Evolutionary conservation across 2,113 vertebrate genomes (phyloP), one percentile per base, ranked within the genome.

Genomic region (Pomatorhinus ruficollis): DNA sequence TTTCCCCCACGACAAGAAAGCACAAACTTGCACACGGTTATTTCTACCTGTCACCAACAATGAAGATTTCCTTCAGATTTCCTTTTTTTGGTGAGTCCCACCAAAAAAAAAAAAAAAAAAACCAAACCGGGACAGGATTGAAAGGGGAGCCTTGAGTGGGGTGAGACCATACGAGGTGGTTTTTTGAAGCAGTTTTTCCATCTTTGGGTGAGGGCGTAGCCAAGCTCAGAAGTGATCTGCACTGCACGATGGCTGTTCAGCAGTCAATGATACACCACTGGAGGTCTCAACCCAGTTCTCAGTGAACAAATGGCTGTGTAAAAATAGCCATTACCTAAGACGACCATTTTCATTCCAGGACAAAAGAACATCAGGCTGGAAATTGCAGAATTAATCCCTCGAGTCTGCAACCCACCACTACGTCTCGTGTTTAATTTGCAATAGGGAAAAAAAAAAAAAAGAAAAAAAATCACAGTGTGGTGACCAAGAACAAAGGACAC

Each of bases 311-410:
- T 37, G 87, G n/a, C 56, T 87, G 93, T 87, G 75, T 52, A 96
- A 94, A 96, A 97, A 95, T 92, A 95, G 94, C 94, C 80, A 87
- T 96, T 95, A 95, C 94, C 95, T 95, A 92, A 92, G 94, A 95
- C 3, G 6, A 95, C 86, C 83, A 93, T 93, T 95, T 95, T 83
- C 89, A 88, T 95, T 90, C 83, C 89, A 95, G 76, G 91, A 93
- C 93, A 95, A 95, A 95, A 92, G 91, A 96, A 95, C 39, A 45
- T 83, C 56, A 5, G 89, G 80, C 56, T 93, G 72, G 72, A 95
- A 97, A 90, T 54, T 88, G 85, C 88, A 83, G 90, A 96, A 95
- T 96, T 81, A 95, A 90, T 92, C 96, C 91, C 95, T 37, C 16
- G 80, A 77, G 83, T 78, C 5, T 59, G 28, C 50, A 83, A 74